Evolutionary conservation across 1,140 invertebrate species (phyloP).

Genomic region (Carcinoscorpius rotundicauda): DNA sequence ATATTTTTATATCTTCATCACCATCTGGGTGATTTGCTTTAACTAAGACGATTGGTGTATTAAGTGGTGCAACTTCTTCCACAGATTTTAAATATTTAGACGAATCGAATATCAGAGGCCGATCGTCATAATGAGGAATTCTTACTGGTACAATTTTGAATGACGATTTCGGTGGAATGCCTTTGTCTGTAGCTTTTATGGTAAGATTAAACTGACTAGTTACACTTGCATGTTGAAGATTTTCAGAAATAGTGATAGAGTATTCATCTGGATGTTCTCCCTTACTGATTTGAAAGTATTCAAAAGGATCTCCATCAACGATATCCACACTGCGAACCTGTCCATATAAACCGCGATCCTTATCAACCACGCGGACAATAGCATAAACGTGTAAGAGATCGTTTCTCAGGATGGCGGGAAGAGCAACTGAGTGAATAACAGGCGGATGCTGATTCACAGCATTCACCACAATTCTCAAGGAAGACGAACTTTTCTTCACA

Average conservation of each 20-base stretch:
- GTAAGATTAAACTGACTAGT: conserved; percentile 49
- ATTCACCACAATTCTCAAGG: conserved; percentile 59
- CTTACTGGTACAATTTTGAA: conserved; percentile 34
- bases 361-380: conserved; percentile 69
- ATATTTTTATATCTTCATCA: conserved; percentile 49
- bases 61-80: conserved; percentile 72
- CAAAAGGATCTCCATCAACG: conserved; percentile 72
- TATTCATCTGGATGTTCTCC: conserved; percentile 30
- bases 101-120: conserved; percentile 57
- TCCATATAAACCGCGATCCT: conserved; percentile 59
- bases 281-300: conserved; percentile 58
- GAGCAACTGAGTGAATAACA: conserved; percentile 51
- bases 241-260: conserved; percentile 28
- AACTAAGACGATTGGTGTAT: conserved; percentile 67
- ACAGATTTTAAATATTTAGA: conserved; percentile 77
- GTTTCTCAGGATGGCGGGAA: conserved; percentile 31
- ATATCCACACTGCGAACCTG: conserved; percentile 71
- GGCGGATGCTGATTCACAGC: conserved; percentile 78
- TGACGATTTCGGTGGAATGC: conserved; percentile 48
- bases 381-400: conserved; percentile 52
- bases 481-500: conserved; percentile 45
- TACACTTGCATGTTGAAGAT: conserved; percentile 42
- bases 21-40: conserved; percentile 73
- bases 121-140: conserved; percentile 69
- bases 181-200: conserved; percentile 66